Conservation (phyloP, 2,888 invertebrate species). For the Lycocerus yunnanus region DNA sequence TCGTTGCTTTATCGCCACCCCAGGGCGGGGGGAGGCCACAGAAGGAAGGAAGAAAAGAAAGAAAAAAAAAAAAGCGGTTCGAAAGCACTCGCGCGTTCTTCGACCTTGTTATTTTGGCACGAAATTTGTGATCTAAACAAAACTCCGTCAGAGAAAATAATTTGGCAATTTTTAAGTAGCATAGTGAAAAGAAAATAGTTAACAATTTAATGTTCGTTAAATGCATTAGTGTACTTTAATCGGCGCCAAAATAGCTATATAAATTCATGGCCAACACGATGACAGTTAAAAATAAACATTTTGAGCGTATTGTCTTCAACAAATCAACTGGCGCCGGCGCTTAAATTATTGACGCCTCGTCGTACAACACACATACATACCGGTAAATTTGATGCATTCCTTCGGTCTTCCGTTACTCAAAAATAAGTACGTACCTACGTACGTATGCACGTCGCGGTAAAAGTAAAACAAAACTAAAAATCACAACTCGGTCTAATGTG, state of each 20-base stretch:
- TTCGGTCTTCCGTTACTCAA: neutral
- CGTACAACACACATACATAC: slow-evolving; percentile 7
- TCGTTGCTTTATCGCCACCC: neutral
- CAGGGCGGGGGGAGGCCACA: neutral
- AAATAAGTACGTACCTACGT: neutral
- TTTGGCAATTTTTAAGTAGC: slow-evolving; percentile 1
- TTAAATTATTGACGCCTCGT: slow-evolving; percentile 28
- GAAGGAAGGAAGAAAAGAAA: too few relatives aligned
- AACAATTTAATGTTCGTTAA: neutral
- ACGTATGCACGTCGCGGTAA: neutral
- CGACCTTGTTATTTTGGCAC: neutral
- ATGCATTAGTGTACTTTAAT: slow-evolving; percentile 20
- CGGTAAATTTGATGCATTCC: slow-evolving; percentile 22
- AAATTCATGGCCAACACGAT: slow-evolving; percentile 29
- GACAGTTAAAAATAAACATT: slow-evolving; percentile 34
- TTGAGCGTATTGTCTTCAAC: slow-evolving; percentile 34
- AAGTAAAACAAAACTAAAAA: neutral
- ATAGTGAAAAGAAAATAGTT: neutral
- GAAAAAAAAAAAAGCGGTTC: neutral
- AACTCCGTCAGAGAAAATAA: neutral
- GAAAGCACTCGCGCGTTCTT: neutral
- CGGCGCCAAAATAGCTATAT: slow-evolving; percentile 33
- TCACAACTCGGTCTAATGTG: neutral
- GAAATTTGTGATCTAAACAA: neutral
- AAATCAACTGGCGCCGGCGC: slow-evolving; percentile 36